Evolutionary conservation across 1,140 invertebrate species (phyloP).

Genomic region (Lucilia cuprina): DNA sequence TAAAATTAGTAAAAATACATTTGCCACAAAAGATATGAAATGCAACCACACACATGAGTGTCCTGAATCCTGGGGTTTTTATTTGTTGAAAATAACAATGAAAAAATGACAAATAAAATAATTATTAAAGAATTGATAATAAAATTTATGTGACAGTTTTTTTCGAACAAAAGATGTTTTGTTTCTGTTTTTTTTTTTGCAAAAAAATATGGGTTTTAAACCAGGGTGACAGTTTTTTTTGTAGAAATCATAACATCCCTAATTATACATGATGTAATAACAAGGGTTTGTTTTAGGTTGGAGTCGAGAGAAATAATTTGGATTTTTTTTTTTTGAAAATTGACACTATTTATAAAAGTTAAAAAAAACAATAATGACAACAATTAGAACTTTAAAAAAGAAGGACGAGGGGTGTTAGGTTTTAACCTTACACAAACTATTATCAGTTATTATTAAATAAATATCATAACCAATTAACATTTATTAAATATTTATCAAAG

Average conservation of each 20-base stretch:
- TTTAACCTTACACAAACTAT: neutral
- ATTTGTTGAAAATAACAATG: neutral
- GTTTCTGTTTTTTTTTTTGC: neutral
- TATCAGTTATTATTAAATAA: neutral
- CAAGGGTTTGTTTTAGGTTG: conserved; percentile 4
- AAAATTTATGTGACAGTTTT: conserved; percentile 17
- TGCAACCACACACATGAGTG: too few relatives aligned
- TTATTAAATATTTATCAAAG: neutral
- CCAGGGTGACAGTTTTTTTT: neutral
- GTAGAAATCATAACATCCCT: neutral
- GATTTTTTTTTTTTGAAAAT: neutral
- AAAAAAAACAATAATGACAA: conserved; percentile 21
- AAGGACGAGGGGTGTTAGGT: too few relatives aligned
- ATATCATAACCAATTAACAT: conserved; percentile 22
- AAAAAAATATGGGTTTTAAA: neutral
- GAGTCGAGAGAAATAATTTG: too few relatives aligned
- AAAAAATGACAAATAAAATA: neutral
- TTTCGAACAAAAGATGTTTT: neutral
- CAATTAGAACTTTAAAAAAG: neutral
- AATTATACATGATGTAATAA: neutral
- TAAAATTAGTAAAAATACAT: too few relatives aligned
- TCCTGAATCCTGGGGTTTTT: neutral
- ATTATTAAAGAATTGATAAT: conserved; percentile 9
- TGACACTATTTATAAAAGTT: conserved; percentile 13
- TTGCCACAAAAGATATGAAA: too few relatives aligned